Base-by-base conservation (phyloP, 2,888 invertebrate genomes). In the Bombylius discolor region DNA sequence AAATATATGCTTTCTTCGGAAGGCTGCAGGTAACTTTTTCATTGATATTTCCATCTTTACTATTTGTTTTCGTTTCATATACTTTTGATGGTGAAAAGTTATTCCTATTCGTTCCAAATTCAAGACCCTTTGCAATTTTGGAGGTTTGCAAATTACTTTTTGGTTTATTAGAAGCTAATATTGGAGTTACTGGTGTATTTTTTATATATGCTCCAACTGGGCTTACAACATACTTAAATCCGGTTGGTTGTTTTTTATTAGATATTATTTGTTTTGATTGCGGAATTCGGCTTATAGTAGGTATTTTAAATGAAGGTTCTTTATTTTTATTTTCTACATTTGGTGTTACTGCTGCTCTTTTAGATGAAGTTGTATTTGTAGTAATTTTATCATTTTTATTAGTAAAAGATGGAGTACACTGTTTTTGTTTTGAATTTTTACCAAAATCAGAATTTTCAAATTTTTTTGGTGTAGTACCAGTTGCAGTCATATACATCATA, bases 151-250 rank as follows among this genome's bases (percentile, higher is more conserved):
- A 31, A 51, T 62, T 59, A 36, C 58, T 62, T 13, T 55, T 51
- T 1, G 65, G 55, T 39, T 67, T 69, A n/a, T 73, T 66, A 34
- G 64, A 67, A 36, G 67, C 62, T 58, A 71, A 67, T 1, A 74
- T 60, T 0, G 76, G 76, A 0, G 71, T 68, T 4, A 65, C 66
- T 3, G 70, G 66, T 0, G 73, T 73, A 44, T 72, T 73, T 14
- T 75, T 71, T 54, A 74, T 75, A 55, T 76, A 76, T 1, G 72
- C 62, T 7, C 72, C 70, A 47, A 76, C 69, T 2, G 76, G 76
- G 64, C 76, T 76, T 4, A 73, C 63, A 52, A 76, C 68, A 58
- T 75, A 67, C 1, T 67, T 64, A 56, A 65, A 73, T 48, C 62
- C 58, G 23, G 51, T 23, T 23, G 23, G 31, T 13, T 52, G 39